Conservation (phyloP, 2,797 vertebrate genomes). For the Hydrolagus colliei region DNA sequence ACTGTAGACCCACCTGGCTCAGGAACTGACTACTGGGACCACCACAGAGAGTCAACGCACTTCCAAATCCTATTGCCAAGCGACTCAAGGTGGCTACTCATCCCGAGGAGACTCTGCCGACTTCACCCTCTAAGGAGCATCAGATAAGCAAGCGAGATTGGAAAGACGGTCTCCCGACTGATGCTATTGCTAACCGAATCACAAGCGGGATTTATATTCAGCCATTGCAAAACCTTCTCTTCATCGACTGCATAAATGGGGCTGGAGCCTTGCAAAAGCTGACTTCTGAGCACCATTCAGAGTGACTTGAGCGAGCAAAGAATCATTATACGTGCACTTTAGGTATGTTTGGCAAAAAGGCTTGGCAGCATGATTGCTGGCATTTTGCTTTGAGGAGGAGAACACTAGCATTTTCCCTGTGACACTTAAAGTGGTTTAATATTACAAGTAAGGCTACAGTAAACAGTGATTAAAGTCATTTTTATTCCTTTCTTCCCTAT, state of each 20-base stretch:
- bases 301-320: neutral
- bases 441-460: constrained; percentile 16
- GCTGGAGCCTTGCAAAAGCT: neutral
- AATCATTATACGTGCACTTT: constrained; percentile 29
- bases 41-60: too few relatives aligned
- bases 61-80: too few relatives aligned
- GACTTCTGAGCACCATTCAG: constrained; percentile 5
- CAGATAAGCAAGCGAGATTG: too few relatives aligned
- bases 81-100: too few relatives aligned
- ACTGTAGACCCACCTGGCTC: too few relatives aligned
- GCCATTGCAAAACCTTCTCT: too few relatives aligned
- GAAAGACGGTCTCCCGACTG: too few relatives aligned
- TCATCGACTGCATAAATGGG: neutral
- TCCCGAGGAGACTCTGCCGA: too few relatives aligned
- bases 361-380: constrained; percentile 29
- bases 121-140: too few relatives aligned
- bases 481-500: neutral
- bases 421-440: constrained; percentile 31
- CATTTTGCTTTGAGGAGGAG: constrained; percentile 23
- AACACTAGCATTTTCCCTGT: constrained; percentile 25
- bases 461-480: constrained; percentile 29
- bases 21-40: too few relatives aligned
- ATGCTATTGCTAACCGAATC: too few relatives aligned
- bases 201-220: neutral
- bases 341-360: neutral